These are phyloP conservation scores for Poecile atricapillus DNA, from an alignment of 2,113 vertebrate genomes.

Conservation along the genomic window DNA sequence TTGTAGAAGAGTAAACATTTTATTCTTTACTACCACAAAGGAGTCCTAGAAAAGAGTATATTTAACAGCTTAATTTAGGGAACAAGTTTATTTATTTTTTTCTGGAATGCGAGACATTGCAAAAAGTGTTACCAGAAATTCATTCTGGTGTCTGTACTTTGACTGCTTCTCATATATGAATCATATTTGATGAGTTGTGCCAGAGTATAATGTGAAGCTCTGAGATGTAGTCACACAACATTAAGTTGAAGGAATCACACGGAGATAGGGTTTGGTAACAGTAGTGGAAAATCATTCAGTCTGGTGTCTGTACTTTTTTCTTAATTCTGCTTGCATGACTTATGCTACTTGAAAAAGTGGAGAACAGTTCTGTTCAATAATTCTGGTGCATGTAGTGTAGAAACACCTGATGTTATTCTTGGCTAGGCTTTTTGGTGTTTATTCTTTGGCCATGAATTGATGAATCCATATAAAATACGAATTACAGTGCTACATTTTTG, in stretches of 20 bases:
- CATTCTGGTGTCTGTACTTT: not conserved
- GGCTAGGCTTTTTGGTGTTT: not conserved
- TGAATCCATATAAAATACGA: not conserved
- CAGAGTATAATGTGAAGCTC: not conserved
- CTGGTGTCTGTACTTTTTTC: not conserved
- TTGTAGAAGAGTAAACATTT: not conserved
- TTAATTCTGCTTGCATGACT: not conserved
- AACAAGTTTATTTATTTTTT: not conserved
- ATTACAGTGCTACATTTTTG: not conserved
- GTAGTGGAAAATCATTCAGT: not conserved
- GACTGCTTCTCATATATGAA: not conserved
- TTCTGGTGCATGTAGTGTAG: not conserved
- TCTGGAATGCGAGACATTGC: not conserved
- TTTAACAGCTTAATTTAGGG: not conserved
- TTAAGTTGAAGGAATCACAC: not conserved
- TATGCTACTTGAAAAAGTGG: not conserved
- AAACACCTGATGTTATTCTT: not conserved
- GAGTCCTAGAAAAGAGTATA: not conserved
- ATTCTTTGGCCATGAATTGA: not conserved
- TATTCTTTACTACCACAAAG: not conserved
- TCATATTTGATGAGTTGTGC: not conserved
- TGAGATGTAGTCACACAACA: not conserved
- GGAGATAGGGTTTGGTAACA: not conserved
- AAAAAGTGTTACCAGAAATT: not conserved
- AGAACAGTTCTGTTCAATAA: not conserved